Base-by-base conservation (phyloP, 1,140 invertebrate species). In the Pseudomyrmex gracilis region DNA sequence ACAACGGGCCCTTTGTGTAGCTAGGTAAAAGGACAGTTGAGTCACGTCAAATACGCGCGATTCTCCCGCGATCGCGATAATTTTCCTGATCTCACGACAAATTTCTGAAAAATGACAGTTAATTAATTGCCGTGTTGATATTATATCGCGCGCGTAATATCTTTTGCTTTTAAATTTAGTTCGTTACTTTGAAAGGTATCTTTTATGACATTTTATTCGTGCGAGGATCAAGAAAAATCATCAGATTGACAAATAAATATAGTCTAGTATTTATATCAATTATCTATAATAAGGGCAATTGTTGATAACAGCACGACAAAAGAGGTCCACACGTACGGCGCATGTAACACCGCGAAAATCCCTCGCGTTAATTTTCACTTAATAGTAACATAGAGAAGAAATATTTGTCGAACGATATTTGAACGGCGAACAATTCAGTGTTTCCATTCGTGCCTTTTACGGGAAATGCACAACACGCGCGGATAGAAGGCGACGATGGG, bases 11-110 rank as follows among this genome's bases (percentile, higher is more conserved):
- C 45, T 80, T 80, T 49, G 53, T 60, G 53, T 12, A 53, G 47
- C 58, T 12, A 78, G 43, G 71, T 64, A 77, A 83, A 83, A 64
- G 49, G 73, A 49, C 71, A 76, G 71, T 83, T 83, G 73, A 76
- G 71, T 80, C 76, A 64, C 73, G 73, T 66, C 43, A 15, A 34
- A 58, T 49, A 17, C 43, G 34, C 47, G n/a, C 61, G 13, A 71
- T 58, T 53, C 53, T 15, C 24, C 15, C n/a, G 17, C 63, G 61
- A 80, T 80, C 64, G 43, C 53, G 76, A 80, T 80, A 70, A 80
- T 70, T 80, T 70, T 13, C n/a, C 24, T 12, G 17, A 60, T 22
- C 9, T 20, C 49, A 45, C n/a, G 66, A 71, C n/a, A 45, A 57
- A 24, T 47, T 17, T n/a, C 2, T 43, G 13, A 34, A 13, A 24